Evolutionary conservation across 2,113 vertebrate species (phyloP).

Genomic region (Dermatemys mawii): DNA sequence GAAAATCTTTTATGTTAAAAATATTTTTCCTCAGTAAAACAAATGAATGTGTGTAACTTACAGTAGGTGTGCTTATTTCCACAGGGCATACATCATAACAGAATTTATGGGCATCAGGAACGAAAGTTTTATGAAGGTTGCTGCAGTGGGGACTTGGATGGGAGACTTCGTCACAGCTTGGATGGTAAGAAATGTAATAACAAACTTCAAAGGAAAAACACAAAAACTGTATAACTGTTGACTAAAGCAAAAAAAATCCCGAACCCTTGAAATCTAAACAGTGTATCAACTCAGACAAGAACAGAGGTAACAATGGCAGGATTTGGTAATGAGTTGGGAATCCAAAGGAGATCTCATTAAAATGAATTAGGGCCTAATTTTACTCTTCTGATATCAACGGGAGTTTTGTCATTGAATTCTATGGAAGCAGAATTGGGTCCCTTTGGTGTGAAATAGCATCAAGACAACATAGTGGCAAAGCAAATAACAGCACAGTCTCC

Average conservation of each 20-base stretch:
- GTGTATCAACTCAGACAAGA: background rate
- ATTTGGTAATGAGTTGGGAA: background rate
- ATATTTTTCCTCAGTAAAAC: slow-evolving; percentile 22
- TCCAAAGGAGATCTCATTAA: background rate
- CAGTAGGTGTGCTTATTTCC: slow-evolving; percentile 71
- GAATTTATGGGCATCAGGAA: slow-evolving; percentile 99
- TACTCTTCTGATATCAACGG: background rate
- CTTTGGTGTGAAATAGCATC: background rate
- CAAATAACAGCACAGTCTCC: background rate
- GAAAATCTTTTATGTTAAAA: slow-evolving; percentile 4
- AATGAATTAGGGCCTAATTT: background rate
- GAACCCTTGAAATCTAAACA: background rate
- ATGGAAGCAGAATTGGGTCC: rapidly evolving
- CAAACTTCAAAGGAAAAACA: slow-evolving; percentile 17
- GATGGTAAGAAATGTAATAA: slow-evolving; percentile 89
- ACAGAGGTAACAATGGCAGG: background rate
- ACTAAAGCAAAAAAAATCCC: background rate
- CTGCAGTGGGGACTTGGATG: slow-evolving; percentile 98
- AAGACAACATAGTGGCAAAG: rapidly evolving
- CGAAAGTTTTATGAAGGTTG: slow-evolving; percentile 98
- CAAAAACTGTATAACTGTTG: background rate
- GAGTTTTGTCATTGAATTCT: background rate
- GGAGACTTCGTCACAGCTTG: slow-evolving; percentile 99
- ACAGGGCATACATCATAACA: slow-evolving; percentile 93
- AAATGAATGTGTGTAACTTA: slow-evolving; percentile 18